A percentile compares a stretch with the other conserved stretches of the same genome.
Conservation (phyloP, 2,797 vertebrate genomes). For the Heterohyrax brucei region DNA sequence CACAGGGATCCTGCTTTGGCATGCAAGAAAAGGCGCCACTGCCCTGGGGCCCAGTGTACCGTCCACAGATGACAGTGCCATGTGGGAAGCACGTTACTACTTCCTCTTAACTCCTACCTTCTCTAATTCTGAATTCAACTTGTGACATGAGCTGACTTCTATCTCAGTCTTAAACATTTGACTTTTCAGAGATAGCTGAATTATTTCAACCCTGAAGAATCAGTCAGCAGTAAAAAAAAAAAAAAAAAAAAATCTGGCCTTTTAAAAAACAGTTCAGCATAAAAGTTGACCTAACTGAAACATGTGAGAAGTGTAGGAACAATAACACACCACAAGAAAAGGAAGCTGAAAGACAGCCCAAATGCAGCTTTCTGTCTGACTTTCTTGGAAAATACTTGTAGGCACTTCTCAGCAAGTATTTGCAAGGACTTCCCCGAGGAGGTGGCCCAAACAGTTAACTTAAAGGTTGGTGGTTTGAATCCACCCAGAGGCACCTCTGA, state of each 20-base stretch:
- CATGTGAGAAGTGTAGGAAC: not conserved
- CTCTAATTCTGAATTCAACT: conserved; percentile 37
- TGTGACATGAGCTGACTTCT: not conserved
- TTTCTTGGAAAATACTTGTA: too few species aligned
- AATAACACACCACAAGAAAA: conserved; percentile 44
- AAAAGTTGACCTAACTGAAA: not conserved
- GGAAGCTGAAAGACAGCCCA: conserved; percentile 12
- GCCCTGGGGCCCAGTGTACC: not conserved
- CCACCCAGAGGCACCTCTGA: too few species aligned
- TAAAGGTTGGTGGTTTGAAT: too few species aligned
- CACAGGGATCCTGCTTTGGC: not conserved
- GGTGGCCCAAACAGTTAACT: too few species aligned
- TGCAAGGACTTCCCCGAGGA: conserved; percentile 5
- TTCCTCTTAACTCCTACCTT: not conserved
- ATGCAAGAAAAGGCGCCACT: not conserved
- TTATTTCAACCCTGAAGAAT: not conserved
- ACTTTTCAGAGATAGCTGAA: not conserved
- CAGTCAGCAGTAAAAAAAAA: conserved; percentile 19
- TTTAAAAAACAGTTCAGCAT: not conserved
- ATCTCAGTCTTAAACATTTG: conserved; percentile 11
- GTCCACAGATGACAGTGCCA: not conserved
- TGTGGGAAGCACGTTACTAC: not conserved
- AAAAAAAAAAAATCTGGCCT: conserved; percentile 8
- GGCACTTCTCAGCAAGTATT: not conserved
- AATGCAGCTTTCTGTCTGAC: conserved; percentile 41